A percentile compares a stretch with the other conserved stretches of the same genome.
These are phyloP conservation scores for Formicarius rufipectus DNA, from an alignment of 2,113 vertebrate species.

Conservation along the genomic window DNA sequence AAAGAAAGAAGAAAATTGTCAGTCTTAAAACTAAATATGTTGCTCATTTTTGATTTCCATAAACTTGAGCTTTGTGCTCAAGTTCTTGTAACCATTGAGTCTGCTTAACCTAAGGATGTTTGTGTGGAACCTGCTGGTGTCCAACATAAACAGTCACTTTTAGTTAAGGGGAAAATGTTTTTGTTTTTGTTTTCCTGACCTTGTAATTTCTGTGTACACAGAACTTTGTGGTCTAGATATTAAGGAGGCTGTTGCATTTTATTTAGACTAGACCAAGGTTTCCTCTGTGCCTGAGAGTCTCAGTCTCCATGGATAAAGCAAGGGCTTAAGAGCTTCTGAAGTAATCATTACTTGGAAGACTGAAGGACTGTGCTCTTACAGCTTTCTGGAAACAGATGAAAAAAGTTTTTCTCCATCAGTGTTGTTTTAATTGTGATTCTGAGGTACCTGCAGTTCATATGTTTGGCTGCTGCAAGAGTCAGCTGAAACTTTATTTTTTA, in stretches of 20 bases:
- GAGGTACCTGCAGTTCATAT: background rate
- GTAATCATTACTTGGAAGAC: background rate
- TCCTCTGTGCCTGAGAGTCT: background rate
- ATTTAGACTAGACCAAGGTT: background rate
- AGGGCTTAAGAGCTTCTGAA: constrained; percentile 25
- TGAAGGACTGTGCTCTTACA: background rate
- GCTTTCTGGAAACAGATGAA: background rate
- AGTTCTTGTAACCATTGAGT: background rate
- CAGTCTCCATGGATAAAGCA: background rate
- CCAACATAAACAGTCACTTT: background rate
- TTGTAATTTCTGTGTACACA: background rate
- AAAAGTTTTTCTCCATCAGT: background rate
- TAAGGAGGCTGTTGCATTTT: background rate
- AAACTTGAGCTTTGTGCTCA: background rate
- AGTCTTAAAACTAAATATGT: background rate
- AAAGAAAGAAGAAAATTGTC: background rate
- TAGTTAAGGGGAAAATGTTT: background rate
- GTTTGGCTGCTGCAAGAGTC: background rate
- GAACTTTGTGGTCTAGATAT: background rate
- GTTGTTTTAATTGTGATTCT: background rate
- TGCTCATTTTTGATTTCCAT: background rate
- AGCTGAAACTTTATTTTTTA: background rate
- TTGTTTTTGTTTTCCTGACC: background rate
- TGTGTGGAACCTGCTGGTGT: background rate
- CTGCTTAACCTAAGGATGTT: background rate